phyloP scores from a whole-genome alignment of 2,797 vertebrate species.

The Urosaurus nigricauda region DNA sequence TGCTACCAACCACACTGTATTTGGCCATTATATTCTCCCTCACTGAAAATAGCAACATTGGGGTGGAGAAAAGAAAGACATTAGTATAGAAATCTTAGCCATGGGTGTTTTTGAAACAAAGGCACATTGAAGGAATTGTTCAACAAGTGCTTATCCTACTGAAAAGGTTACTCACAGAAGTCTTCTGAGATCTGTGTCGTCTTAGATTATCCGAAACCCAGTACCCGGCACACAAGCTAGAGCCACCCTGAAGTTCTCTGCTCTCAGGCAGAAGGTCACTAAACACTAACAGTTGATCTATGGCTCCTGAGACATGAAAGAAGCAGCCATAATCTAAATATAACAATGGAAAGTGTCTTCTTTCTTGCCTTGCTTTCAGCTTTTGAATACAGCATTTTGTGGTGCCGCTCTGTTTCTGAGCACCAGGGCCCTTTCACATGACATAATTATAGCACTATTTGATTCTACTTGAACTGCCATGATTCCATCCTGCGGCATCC shows the following conservation, averaged over 20 bases:
- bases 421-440: no score
- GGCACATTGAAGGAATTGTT: slow-evolving; percentile 52
- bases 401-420: not conserved
- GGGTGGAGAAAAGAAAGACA: slow-evolving; percentile 36
- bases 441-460: no score
- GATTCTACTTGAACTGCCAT: no score
- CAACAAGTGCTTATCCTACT: slow-evolving; percentile 48
- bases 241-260: slow-evolving; percentile 45
- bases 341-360: not conserved
- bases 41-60: slow-evolving; percentile 44
- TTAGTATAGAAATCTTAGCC: slow-evolving; percentile 36
- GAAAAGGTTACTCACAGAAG: slow-evolving; percentile 54
- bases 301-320: slow-evolving; percentile 40
- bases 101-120: slow-evolving; percentile 15
- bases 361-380: slow-evolving; percentile 1
- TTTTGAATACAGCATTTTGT: not conserved
- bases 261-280: slow-evolving; percentile 54
- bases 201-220: slow-evolving; percentile 51
- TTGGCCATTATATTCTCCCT: slow-evolving; percentile 63
- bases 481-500: no score
- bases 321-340: not conserved
- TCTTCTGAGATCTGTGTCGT: slow-evolving; percentile 55
- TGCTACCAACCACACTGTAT: slow-evolving; percentile 45
- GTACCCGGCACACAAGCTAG: slow-evolving; percentile 36
- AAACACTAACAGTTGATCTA: slow-evolving; percentile 62